Evolutionary conservation across 2,888 invertebrate species (phyloP).

Genomic region (Sthenelais limicola): DNA sequence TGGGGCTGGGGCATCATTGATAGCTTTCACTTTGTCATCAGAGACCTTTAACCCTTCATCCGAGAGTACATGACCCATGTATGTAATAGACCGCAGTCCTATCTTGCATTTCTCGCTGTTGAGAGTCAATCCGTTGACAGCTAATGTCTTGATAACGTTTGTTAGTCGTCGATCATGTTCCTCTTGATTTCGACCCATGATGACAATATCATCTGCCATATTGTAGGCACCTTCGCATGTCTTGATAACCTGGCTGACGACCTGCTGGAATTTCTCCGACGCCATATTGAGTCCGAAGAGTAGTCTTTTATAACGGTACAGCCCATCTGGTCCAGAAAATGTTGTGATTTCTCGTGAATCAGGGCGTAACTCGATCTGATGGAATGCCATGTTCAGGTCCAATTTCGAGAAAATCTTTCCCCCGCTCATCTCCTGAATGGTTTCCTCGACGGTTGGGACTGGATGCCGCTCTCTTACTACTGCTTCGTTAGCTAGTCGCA

Average conservation of each 20-base stretch:
- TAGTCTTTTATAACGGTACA: conserved; percentile 41
- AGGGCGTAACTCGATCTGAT: conserved; percentile 41
- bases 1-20: conserved; percentile 52
- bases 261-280: conserved; percentile 43
- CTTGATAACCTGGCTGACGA: conserved; percentile 34
- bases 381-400: conserved; percentile 42
- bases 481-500: conserved; percentile 48
- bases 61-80: conserved; percentile 42
- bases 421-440: conserved; percentile 23
- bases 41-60: conserved; percentile 12
- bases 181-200: background rate
- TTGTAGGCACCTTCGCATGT: conserved; percentile 32
- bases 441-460: conserved; percentile 46
- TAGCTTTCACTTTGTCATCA: conserved; percentile 37
- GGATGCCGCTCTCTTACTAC: conserved; percentile 46
- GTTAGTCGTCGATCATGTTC: conserved; percentile 31
- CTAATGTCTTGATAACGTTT: conserved; percentile 40
- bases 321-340: conserved; percentile 34
- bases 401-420: conserved; percentile 33
- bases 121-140: conserved; percentile 24
- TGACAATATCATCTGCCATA: conserved; percentile 34
- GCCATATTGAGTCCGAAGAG: conserved; percentile 40
- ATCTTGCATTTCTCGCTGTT: conserved; percentile 21
- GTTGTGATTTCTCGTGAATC: conserved; percentile 42
- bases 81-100: background rate